These are phyloP conservation scores for Iselma pallidipennis DNA, from an alignment of 2,888 invertebrate genomes.

Conservation along the genomic window DNA sequence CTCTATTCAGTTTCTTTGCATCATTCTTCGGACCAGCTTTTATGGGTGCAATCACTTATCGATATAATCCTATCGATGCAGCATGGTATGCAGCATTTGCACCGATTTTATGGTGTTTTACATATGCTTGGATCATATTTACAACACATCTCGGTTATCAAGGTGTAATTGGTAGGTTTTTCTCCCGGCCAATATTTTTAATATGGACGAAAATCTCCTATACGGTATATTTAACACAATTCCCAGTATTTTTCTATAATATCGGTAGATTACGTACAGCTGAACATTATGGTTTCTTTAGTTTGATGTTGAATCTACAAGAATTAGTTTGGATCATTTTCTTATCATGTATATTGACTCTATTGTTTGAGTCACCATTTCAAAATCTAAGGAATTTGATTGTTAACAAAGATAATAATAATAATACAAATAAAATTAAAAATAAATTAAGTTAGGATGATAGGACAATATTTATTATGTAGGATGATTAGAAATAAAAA, in stretches of 20 bases:
- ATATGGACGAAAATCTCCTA: constrained; percentile 72
- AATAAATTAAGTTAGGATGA: not conserved
- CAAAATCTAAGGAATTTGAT: constrained; percentile 67
- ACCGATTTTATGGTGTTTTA: constrained; percentile 69
- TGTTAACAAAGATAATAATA: constrained; percentile 44
- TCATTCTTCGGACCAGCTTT: constrained; percentile 66
- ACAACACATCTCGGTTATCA: constrained; percentile 65
- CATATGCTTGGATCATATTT: constrained; percentile 71
- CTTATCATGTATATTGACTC: constrained; percentile 62
- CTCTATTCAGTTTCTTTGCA: constrained; percentile 58
- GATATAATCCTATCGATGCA: constrained; percentile 66
- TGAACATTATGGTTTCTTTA: constrained; percentile 63
- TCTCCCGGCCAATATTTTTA: constrained; percentile 65
- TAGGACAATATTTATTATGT: constrained; percentile 2
- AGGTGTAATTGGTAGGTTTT: constrained; percentile 59
- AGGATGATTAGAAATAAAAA: not conserved
- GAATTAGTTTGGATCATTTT: constrained; percentile 63
- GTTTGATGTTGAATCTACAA: constrained; percentile 62
- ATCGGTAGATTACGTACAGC: constrained; percentile 65
- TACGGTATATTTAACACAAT: constrained; percentile 71
- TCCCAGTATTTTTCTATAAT: constrained; percentile 72
- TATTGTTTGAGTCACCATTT: constrained; percentile 70
- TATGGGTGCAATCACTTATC: constrained; percentile 66
- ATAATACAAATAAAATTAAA: constrained; percentile 3
- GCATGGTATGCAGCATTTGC: constrained; percentile 72